Evolutionary conservation across 2,797 vertebrate species (phyloP), one percentile per base, ranked within the genome.

Genomic region (Esox masquinongy): DNA sequence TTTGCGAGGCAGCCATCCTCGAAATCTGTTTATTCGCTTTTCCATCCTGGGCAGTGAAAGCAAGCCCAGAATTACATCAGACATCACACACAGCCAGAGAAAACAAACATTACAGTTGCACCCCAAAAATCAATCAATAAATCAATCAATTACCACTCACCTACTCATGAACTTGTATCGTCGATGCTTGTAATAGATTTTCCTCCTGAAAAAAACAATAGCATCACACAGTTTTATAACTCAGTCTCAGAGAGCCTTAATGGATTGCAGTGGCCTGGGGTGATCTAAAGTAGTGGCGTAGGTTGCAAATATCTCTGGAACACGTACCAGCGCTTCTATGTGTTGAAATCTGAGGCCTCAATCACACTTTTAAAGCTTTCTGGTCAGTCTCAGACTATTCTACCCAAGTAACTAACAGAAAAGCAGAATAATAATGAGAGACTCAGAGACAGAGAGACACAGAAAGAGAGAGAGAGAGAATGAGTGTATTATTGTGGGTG

Each of bases 101-200:
- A 1, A 8, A 12, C 24, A 24, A 61, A 12, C 22, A 39, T 39
- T 5, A 12, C 24, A 61, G 22, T 61, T 17, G 56, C 19, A 2
- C 9, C n/a, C n/a, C n/a, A 61, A 61, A 61, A 24, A 26, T 39
- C 1, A 43, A 4, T 14, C 5, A 36, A 68, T 61, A 12, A 63
- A n/a, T 56, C n/a, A 49, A 12, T 26, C 1, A 76, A 34, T 43
- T 34, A 66, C 70, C 51, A 68, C 96, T 94, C 81, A 98, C 97
- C 95, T 96, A 93, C 94, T 97, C 95, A 97, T 95, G 92, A 97
- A 95, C 95, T 96, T 96, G 94, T 96, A 96, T 50, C 95, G 92
- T 76, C 94, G 94, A 76, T 97, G 96, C 94, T 95, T 95, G 95
- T 94, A 98, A 93, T 96, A 97, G 91, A 97, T 95, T 96, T 98